These are phyloP conservation scores for Silurus lanzhouensis DNA, from an alignment of 2,797 vertebrate species.

Conservation along the genomic window DNA sequence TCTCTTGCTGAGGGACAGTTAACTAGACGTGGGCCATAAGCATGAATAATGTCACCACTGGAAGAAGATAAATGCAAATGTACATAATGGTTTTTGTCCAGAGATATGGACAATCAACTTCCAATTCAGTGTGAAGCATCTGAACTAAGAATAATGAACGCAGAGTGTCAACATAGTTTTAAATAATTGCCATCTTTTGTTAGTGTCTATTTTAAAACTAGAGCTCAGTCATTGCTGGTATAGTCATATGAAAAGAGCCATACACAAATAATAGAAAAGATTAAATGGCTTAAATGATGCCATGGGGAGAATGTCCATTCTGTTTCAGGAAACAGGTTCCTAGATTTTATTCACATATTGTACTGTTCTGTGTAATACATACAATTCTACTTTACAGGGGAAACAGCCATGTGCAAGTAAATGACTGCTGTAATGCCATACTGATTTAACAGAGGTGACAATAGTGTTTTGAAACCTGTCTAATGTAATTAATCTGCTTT, in stretches of 20 bases:
- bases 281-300: not conserved
- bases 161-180: not conserved
- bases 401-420: conserved; percentile 50
- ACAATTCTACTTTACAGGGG: conserved; percentile 72
- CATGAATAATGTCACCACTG: conserved; percentile 34
- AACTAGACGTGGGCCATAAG: conserved; percentile 42
- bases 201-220: not conserved
- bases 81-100: not conserved
- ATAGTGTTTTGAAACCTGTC: conserved; percentile 2
- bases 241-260: not conserved
- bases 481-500: conserved; percentile 29
- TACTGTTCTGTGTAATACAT: not conserved
- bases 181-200: not conserved
- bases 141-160: not conserved
- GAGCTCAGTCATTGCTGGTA: too few relatives aligned
- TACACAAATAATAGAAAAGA: not conserved
- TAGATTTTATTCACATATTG: not conserved
- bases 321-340: not conserved
- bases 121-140: not conserved
- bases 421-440: not conserved
- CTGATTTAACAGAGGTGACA: conserved; percentile 16
- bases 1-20: conserved; percentile 55
- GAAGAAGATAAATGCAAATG: conserved; percentile 29
- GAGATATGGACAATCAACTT: not conserved
- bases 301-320: not conserved